Conservation (phyloP, 30 jellyfish, hydroid and myxozoan species). For the Turritopsis dohrnii region DNA sequence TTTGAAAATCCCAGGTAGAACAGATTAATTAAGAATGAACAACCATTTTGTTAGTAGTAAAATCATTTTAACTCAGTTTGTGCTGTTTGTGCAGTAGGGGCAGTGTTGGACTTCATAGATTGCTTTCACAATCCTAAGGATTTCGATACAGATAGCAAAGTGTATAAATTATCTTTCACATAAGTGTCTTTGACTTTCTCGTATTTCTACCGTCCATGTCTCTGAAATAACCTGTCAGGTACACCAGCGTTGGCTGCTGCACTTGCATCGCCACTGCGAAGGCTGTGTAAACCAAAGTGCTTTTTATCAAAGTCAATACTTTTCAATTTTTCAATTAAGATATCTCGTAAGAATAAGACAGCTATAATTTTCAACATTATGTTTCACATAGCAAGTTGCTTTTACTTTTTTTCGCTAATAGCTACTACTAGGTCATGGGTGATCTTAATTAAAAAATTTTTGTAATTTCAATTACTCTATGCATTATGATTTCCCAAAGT, state of each 20-base stretch:
- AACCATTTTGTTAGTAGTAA: not conserved
- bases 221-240: not conserved
- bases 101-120: not conserved
- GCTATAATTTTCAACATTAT: not conserved
- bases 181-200: not conserved
- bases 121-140: not conserved
- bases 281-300: not conserved
- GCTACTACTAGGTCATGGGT: no score
- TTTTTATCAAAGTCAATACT: not conserved
- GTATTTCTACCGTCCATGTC: not conserved
- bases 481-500: no score
- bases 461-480: no score
- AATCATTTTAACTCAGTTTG: not conserved
- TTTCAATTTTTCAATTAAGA: not conserved
- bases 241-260: not conserved
- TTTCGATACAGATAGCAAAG: not conserved
- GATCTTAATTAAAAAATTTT: no score
- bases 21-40: not conserved
- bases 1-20: not conserved
- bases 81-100: no score
- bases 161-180: not conserved
- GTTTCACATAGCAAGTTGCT: not conserved
- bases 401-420: no score
- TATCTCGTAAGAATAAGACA: not conserved
- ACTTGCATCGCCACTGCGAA: not conserved